Evolutionary conservation across 2,797 vertebrate genomes (phyloP).

Genomic region (Myotis daubentonii): DNA sequence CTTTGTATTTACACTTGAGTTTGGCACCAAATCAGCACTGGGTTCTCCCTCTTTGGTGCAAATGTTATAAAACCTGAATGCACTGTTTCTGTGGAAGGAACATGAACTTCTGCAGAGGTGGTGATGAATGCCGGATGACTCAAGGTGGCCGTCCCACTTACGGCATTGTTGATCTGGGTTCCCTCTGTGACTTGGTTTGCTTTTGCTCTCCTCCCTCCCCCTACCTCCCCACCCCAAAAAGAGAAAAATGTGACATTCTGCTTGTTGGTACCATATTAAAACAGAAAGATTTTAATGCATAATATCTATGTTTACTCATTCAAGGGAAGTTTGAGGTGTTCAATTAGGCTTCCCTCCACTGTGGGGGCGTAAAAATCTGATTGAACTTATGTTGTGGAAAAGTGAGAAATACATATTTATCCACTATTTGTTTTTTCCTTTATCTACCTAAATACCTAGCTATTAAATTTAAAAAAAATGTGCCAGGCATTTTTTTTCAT

Average conservation of each 20-base stretch:
- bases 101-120: slow-evolving; percentile 71
- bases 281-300: background rate
- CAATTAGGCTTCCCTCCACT: background rate
- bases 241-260: background rate
- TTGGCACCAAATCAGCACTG: slow-evolving; percentile 73
- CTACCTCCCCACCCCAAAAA: background rate
- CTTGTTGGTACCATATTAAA: background rate
- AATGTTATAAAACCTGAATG: slow-evolving; percentile 74
- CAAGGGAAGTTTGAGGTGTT: background rate
- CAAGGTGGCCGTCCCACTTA: slow-evolving; percentile 45
- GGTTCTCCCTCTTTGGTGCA: slow-evolving; percentile 78
- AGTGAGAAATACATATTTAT: background rate
- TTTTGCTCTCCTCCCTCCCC: background rate
- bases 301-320: background rate
- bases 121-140: slow-evolving; percentile 65
- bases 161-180: slow-evolving; percentile 68
- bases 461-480: slow-evolving; percentile 3
- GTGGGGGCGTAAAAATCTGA: background rate
- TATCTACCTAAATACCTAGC: background rate
- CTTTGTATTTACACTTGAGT: slow-evolving; percentile 79
- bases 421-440: background rate
- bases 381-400: background rate
- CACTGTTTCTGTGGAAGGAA: slow-evolving; percentile 79
- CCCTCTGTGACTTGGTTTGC: slow-evolving; percentile 50
- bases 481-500: background rate